A percentile compares a stretch with the other conserved stretches of the same genome.
phyloP scores from a whole-genome alignment of 2,888 invertebrate genomes.

The Nemotelus pantherinus region DNA sequence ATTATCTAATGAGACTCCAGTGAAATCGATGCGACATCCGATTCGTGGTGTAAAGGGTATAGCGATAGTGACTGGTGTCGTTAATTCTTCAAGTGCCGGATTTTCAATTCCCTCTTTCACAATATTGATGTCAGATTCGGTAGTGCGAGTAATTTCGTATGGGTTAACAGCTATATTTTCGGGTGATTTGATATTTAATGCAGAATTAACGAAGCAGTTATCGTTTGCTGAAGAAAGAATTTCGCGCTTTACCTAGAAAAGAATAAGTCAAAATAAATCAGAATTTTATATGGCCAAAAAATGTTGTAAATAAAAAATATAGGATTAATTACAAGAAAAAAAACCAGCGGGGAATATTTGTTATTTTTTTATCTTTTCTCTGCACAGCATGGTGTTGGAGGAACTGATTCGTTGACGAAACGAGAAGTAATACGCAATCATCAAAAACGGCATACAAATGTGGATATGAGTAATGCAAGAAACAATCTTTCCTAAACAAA shows the following conservation, averaged over 20 bases:
- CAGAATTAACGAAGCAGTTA: constrained; percentile 61
- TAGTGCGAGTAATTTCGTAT: constrained; percentile 60
- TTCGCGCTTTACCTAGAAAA: constrained; percentile 30
- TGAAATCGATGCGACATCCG: constrained; percentile 62
- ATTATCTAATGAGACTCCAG: constrained; percentile 52
- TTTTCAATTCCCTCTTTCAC: constrained; percentile 53
- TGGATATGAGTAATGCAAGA: too few species aligned
- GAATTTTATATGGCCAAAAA: too few species aligned
- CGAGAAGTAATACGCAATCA: too few species aligned
- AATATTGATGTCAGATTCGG: constrained; percentile 40
- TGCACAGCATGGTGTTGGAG: too few species aligned
- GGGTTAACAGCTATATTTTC: constrained; percentile 61
- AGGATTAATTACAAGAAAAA: too few species aligned
- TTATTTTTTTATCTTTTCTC: too few species aligned
- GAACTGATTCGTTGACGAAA: too few species aligned
- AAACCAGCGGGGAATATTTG: too few species aligned
- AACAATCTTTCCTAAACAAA: too few species aligned
- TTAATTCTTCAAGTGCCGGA: constrained; percentile 52
- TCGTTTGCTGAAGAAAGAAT: constrained; percentile 30
- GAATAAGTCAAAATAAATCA: not conserved
- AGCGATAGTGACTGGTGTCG: constrained; percentile 58
- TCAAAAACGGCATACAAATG: too few species aligned
- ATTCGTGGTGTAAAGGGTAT: constrained; percentile 62
- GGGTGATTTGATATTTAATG: constrained; percentile 59
- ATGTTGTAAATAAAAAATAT: too few species aligned